Conservation (phyloP, 2,888 invertebrate genomes). For the Julus scandinavius region DNA sequence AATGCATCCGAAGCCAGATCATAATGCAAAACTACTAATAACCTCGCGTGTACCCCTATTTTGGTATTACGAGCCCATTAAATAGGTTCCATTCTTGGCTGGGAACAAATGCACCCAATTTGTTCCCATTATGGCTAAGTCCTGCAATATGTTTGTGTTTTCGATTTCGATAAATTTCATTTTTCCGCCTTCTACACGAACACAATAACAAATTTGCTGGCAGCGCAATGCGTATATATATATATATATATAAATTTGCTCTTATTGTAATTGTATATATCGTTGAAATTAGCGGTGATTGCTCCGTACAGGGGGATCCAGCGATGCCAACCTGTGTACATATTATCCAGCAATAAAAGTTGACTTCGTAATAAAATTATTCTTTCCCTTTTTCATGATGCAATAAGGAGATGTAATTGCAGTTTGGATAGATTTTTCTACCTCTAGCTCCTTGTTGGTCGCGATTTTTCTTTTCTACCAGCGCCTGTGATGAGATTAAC, state of each 20-base stretch:
- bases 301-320: not conserved
- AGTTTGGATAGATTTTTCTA: conserved; percentile 3
- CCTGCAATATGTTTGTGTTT: not conserved
- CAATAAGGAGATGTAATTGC: conserved; percentile 46
- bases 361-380: conserved; percentile 37
- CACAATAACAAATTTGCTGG: not conserved
- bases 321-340: not conserved
- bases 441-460: not conserved
- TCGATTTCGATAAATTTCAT: not conserved
- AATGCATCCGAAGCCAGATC: not conserved
- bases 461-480: not conserved
- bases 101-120: conserved; percentile 18
- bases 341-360: conserved; percentile 16
- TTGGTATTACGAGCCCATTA: not conserved
- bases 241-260: not conserved
- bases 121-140: conserved; percentile 23
- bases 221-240: no score
- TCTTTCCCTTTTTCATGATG: conserved; percentile 44
- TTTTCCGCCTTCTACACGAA: not conserved
- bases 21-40: conserved; percentile 36
- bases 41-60: not conserved
- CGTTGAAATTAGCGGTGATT: not conserved
- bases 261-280: not conserved
- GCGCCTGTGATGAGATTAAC: conserved; percentile 23
- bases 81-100: not conserved